Base-by-base conservation (phyloP, 2,888 invertebrate genomes). In the Cerastoderma edule region DNA sequence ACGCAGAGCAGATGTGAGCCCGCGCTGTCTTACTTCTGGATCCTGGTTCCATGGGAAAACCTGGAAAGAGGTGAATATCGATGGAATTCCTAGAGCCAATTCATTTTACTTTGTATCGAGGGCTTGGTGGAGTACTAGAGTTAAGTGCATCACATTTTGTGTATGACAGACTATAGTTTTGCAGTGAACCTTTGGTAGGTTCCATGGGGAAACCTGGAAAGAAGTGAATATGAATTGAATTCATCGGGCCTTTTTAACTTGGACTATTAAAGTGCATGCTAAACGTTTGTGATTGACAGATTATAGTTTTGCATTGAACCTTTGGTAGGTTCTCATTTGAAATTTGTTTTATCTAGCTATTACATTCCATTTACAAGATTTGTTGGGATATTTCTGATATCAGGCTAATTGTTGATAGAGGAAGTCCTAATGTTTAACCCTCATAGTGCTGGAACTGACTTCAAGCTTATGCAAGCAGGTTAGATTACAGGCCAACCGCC, bases 1-100 rank as follows among this genome's bases (percentile, higher is more conserved):
- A 76, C 3, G 64, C 32, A 0, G 54, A 19, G 44, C 73, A 74
- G 24, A 32, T 16, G 27, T 65, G 48, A 19, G 19, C 24, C 5
- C 10, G 2, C 39, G 63, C 24, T 13, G 27, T 19, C 33, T 33
- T 2, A 32, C 30, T 22, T 28, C 16, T 33, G 13, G 13, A 4
- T n/a, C 33, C 57, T 57, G 22, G 28, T 8, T 33, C 32, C 16
- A 57, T 19, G 30, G 56, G 30, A 28, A 56, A 48, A 19, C 48
- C n/a, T 19, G 16, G 39, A 53, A n/a, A 53, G 8, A 22, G 53
- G 13, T 53, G 8, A 8, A 53, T 53, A n/a, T 53, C 13, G 13
- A 8, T 8, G 8, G 39, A 39, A 8, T 13, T 39, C 8, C 39
- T 39, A 8, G 39, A 39, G 16, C 39, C 39, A 13, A 39, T 48